phyloP scores from a whole-genome alignment of 2,888 invertebrate species.

The Limnephilus rhombicus region DNA sequence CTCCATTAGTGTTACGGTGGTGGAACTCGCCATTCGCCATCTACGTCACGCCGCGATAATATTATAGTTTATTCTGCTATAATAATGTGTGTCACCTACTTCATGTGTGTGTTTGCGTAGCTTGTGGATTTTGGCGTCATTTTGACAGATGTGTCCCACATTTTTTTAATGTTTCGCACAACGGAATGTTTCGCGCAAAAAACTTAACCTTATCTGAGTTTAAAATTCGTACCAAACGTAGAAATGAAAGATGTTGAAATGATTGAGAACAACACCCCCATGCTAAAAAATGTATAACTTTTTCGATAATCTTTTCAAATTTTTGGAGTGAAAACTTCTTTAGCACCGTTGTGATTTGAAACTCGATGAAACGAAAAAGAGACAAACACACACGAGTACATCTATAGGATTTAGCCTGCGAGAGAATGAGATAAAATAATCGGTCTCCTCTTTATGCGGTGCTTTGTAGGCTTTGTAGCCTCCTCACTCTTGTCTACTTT shows the following conservation, averaged over 20 bases:
- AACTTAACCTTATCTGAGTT: not conserved
- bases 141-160: slow-evolving; percentile 1
- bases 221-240: not conserved
- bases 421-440: no score
- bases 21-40: not conserved
- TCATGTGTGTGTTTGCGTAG: not conserved
- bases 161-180: not conserved
- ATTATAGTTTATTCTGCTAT: no score
- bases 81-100: not conserved
- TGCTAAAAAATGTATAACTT: no score
- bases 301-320: no score
- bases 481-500: no score
- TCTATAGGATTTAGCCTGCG: no score
- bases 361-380: no score
- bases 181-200: not conserved
- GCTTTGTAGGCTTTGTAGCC: no score
- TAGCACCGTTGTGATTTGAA: no score
- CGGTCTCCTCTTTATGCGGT: no score
- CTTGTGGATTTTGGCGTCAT: not conserved
- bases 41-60: not conserved
- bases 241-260: not conserved
- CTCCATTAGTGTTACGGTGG: not conserved
- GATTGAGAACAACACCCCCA: not conserved
- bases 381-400: no score
- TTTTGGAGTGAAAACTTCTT: no score